Evolutionary conservation across 2,888 invertebrate species (phyloP), one percentile per base, ranked within the genome.

Genomic region (Trichacis sp.): DNA sequence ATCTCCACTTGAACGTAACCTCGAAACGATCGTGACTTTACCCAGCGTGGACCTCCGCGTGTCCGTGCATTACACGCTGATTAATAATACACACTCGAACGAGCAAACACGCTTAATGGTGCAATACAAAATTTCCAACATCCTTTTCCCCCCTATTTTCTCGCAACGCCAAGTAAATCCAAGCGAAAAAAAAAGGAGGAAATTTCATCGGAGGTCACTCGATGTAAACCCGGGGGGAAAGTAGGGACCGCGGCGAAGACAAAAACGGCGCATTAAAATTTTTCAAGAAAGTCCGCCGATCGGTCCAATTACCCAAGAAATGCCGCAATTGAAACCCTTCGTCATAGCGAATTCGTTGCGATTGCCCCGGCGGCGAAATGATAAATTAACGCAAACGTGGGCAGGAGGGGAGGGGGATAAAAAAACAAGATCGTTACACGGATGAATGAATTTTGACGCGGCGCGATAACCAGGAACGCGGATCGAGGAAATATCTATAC

Each of bases 1-100:
- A 66, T 52, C 43, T 55, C 38, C 51, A 46, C 51, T 57, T 50
- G 56, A 43, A 24, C 36, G 57, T 49, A 59, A 55, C 48, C 56
- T 59, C 55, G 59, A 59, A 59, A 62, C 58, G 61, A 36, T 49
- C 49, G 49, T 36, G 49, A 49, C 33, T 38, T 19, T 36, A 18
- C 33, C 17, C 29, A 3, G 2, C 50, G 47, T n/a, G n/a, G n/a
- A n/a, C 40, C 42, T 45, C 40, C 45, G 58, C 33, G 61, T 47
- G 58, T 61, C 61, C 60, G 56, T 53, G 60, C 51, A 50, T 6
- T 36, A 36, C 14, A 11, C 36, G 2, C 45, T 45, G 45, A 33
- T 33, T 33, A 33, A 33, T 33, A 11, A 33, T 33, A 33, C n/a
- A 24, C 24, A 24, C 24, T 24, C 24, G 4, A 24, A 5, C 24